A percentile compares a stretch with the other conserved stretches of the same genome.
phyloP scores from a whole-genome alignment of 2,113 vertebrate genomes.

The Empidonax alnorum region DNA sequence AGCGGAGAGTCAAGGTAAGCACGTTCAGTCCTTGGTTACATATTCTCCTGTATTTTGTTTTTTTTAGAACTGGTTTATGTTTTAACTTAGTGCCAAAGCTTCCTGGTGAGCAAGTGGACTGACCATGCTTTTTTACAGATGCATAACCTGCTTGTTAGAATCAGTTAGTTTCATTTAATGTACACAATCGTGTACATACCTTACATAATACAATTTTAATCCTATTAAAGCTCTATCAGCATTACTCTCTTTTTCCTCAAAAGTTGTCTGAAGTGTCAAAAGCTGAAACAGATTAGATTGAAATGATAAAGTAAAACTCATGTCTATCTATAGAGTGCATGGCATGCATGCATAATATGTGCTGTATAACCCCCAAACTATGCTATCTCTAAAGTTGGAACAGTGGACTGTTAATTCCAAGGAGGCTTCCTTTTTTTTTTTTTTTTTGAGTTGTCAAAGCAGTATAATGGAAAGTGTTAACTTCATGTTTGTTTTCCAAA shows the following conservation, averaged over 20 bases:
- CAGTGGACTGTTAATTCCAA: background rate
- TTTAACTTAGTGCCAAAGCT: conserved; percentile 22
- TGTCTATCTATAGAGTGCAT: background rate
- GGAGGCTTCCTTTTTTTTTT: background rate
- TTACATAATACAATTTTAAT: conserved; percentile 15
- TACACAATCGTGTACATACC: background rate
- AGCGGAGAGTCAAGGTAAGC: conserved; percentile 93
- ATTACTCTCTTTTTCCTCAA: background rate
- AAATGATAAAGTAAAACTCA: background rate
- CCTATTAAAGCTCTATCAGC: background rate
- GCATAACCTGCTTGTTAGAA: background rate
- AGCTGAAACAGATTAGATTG: background rate
- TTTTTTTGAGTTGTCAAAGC: background rate
- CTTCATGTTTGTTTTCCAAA: background rate
- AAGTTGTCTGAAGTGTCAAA: conserved; percentile 17
- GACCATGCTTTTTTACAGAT: background rate
- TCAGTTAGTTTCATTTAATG: background rate
- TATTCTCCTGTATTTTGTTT: conserved; percentile 2
- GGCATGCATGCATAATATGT: background rate
- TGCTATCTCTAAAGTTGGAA: background rate
- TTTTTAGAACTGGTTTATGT: background rate
- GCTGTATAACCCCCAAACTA: background rate
- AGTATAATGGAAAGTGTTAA: background rate
- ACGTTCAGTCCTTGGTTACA: background rate
- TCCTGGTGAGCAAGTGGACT: background rate